Conservation (phyloP, 2,888 invertebrate species). For the Lysandra coridon region DNA sequence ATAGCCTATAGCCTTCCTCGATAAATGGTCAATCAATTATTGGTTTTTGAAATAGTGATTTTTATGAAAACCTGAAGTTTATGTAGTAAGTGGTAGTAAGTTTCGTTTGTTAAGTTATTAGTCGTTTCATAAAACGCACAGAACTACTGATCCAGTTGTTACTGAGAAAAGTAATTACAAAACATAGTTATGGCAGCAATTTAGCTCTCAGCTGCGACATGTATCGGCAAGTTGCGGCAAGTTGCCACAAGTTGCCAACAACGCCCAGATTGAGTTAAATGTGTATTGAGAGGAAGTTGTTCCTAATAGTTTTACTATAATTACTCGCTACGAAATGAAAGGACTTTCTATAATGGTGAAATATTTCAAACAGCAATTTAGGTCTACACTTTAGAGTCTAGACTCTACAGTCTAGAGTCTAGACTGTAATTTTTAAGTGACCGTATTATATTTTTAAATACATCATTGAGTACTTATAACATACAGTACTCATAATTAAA, state of each 20-base stretch:
- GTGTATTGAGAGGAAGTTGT: constrained; percentile 18
- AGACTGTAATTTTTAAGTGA: too few species aligned
- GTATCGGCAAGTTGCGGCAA: background rate
- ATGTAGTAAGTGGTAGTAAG: too few species aligned
- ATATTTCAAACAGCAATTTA: background rate
- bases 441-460: too few species aligned
- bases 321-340: background rate
- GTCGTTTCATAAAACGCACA: background rate
- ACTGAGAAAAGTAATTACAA: constrained; percentile 13
- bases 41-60: too few species aligned
- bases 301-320: background rate
- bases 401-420: too few species aligned
- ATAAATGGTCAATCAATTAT: too few species aligned
- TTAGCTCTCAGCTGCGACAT: background rate
- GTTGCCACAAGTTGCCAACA: constrained; percentile 12
- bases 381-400: too few species aligned
- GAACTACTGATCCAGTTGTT: background rate
- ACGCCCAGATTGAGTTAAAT: constrained; percentile 14
- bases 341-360: background rate
- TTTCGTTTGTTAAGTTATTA: too few species aligned
- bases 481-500: too few species aligned
- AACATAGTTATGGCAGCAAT: constrained; percentile 11
- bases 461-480: too few species aligned
- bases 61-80: too few species aligned
- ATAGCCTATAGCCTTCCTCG: too few species aligned